Evolutionary conservation across 2,888 invertebrate genomes (phyloP).

Genomic region (Platerodrilus igneus): DNA sequence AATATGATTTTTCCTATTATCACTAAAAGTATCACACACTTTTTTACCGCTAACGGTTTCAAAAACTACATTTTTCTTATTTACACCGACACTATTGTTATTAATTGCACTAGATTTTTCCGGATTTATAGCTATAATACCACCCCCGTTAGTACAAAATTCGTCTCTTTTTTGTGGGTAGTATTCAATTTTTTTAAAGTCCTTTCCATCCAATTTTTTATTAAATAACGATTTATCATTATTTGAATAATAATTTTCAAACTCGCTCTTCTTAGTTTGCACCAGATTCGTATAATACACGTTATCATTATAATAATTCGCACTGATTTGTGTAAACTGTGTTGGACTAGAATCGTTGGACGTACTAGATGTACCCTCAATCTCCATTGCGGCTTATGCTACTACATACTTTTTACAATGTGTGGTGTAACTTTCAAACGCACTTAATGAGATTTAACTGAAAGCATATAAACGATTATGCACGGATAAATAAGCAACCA

Average conservation of each 20-base stretch:
- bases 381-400: too few relatives aligned
- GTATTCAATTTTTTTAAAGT: slow-evolving; percentile 32
- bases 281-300: slow-evolving; percentile 35
- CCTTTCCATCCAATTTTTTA: slow-evolving; percentile 25
- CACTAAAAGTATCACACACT: slow-evolving; percentile 31
- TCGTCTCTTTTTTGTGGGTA: slow-evolving; percentile 28
- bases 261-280: slow-evolving; percentile 29
- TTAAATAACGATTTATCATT: slow-evolving; percentile 24
- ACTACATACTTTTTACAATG: too few relatives aligned
- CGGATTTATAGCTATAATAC: slow-evolving; percentile 10
- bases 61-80: slow-evolving; percentile 27
- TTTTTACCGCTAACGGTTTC: slow-evolving; percentile 30
- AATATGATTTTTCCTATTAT: slow-evolving; percentile 34
- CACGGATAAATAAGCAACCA: too few relatives aligned
- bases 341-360: slow-evolving; percentile 43
- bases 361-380: slow-evolving; percentile 39
- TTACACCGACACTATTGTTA: slow-evolving; percentile 19
- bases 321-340: slow-evolving; percentile 30
- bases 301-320: slow-evolving; percentile 40
- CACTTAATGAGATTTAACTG: too few relatives aligned
- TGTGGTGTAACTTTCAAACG: too few relatives aligned
- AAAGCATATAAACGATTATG: too few relatives aligned
- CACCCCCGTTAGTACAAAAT: slow-evolving; percentile 19
- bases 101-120: too few relatives aligned
- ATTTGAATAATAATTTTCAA: slow-evolving; percentile 40